Evolutionary conservation across 2,888 invertebrate genomes (phyloP).

Genomic region (Drosophila parthenogenetica): DNA sequence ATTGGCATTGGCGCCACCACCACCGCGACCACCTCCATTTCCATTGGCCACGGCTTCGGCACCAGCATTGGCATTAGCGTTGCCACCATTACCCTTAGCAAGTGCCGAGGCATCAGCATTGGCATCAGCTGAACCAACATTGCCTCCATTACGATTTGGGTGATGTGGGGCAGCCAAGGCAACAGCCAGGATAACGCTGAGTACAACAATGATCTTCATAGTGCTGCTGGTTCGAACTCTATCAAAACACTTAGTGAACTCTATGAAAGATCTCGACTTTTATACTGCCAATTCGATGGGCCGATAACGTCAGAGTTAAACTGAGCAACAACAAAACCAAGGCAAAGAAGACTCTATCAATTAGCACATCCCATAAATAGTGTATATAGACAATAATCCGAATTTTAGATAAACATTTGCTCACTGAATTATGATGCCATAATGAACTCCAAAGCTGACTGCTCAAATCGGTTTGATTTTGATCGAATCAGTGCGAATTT

Average conservation of each 20-base stretch:
- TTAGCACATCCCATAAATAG: constrained; percentile 16
- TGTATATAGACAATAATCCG: not conserved
- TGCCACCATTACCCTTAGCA: constrained; percentile 17
- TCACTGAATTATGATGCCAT: constrained; percentile 6
- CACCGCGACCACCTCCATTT: constrained; percentile 11
- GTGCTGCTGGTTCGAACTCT: constrained; percentile 5
- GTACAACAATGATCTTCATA: constrained; percentile 17
- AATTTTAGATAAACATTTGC: constrained; percentile 15
- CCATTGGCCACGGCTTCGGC: constrained; percentile 16
- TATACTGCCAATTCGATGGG: not conserved
- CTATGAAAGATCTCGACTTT: constrained; percentile 1
- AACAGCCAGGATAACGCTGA: constrained; percentile 23
- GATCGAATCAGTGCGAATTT: constrained; percentile 3
- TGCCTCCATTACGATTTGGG: not conserved
- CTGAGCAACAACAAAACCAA: constrained; percentile 4
- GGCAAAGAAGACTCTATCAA: constrained; percentile 5
- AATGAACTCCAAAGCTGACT: not conserved
- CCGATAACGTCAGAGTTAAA: not conserved
- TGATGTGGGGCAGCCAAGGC: constrained; percentile 20
- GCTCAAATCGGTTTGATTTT: not conserved
- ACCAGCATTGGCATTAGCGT: constrained; percentile 25
- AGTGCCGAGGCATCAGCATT: constrained; percentile 5
- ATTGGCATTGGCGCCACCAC: constrained; percentile 34
- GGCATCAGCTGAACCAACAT: constrained; percentile 10
- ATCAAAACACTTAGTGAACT: constrained; percentile 14